phyloP scores from a whole-genome alignment of 1,140 invertebrate genomes.

The Lerema accius region DNA sequence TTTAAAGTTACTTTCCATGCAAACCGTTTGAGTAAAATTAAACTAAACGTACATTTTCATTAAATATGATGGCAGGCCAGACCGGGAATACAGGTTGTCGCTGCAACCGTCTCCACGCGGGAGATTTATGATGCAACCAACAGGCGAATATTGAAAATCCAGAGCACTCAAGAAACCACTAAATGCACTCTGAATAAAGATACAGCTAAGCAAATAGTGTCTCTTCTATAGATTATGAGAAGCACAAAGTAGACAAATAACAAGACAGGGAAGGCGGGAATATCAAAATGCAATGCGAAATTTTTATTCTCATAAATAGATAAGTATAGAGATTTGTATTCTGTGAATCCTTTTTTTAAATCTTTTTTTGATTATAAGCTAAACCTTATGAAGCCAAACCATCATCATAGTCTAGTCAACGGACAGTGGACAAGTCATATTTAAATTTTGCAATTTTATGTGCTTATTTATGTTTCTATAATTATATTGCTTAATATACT shows the following conservation, averaged over 20 bases:
- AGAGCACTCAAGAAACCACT: slow-evolving; percentile 69
- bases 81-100: slow-evolving; percentile 74
- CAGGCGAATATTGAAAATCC: slow-evolving; percentile 79
- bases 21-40: slow-evolving; percentile 57
- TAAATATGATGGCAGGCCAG: slow-evolving; percentile 70
- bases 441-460: no score
- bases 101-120: slow-evolving; percentile 61
- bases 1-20: neutral
- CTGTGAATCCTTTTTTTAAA: no score
- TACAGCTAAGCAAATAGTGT: slow-evolving; percentile 44
- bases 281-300: neutral
- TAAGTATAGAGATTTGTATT: no score
- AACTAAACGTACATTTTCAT: slow-evolving; percentile 72
- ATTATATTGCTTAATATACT: no score
- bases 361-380: no score
- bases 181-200: slow-evolving; percentile 65
- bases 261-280: slow-evolving; percentile 22
- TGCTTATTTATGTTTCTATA: no score
- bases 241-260: slow-evolving; percentile 22
- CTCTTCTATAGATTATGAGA: slow-evolving; percentile 31
- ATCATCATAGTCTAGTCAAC: no score
- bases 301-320: neutral
- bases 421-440: no score
- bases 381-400: no score
- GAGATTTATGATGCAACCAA: slow-evolving; percentile 77